Evolutionary conservation across 2,888 invertebrate species (phyloP).

Genomic region (Fissipunctia ypsillon): DNA sequence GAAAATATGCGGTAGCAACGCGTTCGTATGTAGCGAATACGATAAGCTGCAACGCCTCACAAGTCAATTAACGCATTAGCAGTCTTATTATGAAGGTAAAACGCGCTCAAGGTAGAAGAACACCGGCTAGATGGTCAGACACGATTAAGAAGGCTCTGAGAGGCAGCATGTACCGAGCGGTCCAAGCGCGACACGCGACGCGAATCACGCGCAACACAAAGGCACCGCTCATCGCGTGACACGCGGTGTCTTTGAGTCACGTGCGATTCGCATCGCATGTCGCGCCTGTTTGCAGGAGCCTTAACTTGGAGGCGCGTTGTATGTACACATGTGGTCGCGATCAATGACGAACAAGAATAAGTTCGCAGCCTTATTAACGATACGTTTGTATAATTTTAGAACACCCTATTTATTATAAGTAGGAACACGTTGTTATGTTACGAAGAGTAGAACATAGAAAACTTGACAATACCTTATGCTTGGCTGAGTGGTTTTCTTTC

Average conservation of each 20-base stretch:
- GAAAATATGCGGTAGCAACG: not conserved
- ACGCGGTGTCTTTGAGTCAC: too few species aligned
- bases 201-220: too few species aligned
- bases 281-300: too few species aligned
- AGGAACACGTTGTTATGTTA: not conserved
- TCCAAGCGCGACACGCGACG: too few species aligned
- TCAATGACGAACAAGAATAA: not conserved
- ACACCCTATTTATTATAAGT: not conserved
- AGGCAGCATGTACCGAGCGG: not conserved
- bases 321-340: not conserved
- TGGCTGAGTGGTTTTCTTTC: slow-evolving; percentile 76
- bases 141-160: not conserved
- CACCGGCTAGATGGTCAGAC: not conserved
- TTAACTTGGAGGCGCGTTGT: not conserved
- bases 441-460: not conserved
- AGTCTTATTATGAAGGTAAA: not conserved
- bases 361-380: not conserved
- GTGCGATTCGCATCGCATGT: too few species aligned
- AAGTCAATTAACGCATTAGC: not conserved
- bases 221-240: too few species aligned
- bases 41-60: too few species aligned
- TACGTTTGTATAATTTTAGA: not conserved
- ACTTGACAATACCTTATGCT: slow-evolving; percentile 76
- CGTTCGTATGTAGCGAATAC: not conserved
- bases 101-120: not conserved